A percentile compares a stretch with the other conserved stretches of the same genome.
phyloP scores from a whole-genome alignment of 2,113 vertebrate genomes.

The Lucifuga dentata region DNA sequence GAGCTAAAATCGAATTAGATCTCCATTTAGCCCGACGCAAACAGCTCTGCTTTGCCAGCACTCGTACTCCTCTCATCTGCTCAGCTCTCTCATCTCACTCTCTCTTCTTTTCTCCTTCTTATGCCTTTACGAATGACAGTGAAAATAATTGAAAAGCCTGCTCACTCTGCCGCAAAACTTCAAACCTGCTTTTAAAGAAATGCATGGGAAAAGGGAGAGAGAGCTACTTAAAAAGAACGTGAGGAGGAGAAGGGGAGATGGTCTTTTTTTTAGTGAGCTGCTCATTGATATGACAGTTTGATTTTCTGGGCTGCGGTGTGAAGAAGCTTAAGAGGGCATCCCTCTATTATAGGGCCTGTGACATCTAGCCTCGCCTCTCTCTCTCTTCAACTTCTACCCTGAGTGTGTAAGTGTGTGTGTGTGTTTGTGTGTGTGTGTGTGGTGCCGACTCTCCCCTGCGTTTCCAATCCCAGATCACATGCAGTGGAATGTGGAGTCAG shows the following conservation, averaged over 20 bases:
- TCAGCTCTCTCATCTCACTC: background rate
- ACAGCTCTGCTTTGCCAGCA: constrained; percentile 32
- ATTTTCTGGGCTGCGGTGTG: constrained; percentile 73
- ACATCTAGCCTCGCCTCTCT: constrained; percentile 66
- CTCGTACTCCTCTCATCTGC: constrained; percentile 22
- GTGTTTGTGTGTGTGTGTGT: constrained; percentile 17
- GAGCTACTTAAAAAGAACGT: constrained; percentile 26
- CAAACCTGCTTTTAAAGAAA: constrained; percentile 62
- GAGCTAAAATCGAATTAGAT: constrained; percentile 63
- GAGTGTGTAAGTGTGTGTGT: no score
- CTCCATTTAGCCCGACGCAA: constrained; percentile 58
- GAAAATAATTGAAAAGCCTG: constrained; percentile 64
- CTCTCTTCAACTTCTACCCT: constrained; percentile 34
- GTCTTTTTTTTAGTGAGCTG: constrained; percentile 23
- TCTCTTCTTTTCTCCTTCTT: constrained; percentile 26
- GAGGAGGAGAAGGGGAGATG: constrained; percentile 22
- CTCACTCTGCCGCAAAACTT: constrained; percentile 42
- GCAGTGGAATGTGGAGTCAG: constrained; percentile 71
- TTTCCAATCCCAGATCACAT: constrained; percentile 70
- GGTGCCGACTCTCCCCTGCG: constrained; percentile 60
- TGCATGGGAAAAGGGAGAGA: constrained; percentile 27
- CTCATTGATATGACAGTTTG: constrained; percentile 81
- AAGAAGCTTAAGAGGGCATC: constrained; percentile 76
- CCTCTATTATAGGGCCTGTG: constrained; percentile 71
- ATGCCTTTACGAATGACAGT: constrained; percentile 54